phyloP scores from a whole-genome alignment of 30 jellyfish, hydroid and myxozoan genomes.

The Aurelia aurita complex sp. Pacific region DNA sequence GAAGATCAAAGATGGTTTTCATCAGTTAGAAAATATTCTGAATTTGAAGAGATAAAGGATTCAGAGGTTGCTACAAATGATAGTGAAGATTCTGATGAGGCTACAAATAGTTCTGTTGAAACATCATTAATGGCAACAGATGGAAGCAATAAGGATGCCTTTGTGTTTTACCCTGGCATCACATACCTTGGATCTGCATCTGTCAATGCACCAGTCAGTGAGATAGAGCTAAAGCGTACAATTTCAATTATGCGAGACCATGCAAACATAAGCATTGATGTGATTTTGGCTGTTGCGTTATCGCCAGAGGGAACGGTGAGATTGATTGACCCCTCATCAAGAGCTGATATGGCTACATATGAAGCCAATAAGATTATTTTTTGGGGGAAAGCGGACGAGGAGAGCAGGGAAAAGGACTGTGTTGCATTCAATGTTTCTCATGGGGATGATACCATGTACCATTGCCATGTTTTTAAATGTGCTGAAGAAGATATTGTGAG shows the following conservation, averaged over 20 bases:
- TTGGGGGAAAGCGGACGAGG: conserved; percentile 94
- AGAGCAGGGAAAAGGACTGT: conserved; percentile 74
- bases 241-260: conserved; percentile 80
- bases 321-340: conserved; percentile 73
- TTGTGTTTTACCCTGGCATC: conserved; percentile 72
- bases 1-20: conserved; percentile 34
- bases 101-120: conserved; percentile 40
- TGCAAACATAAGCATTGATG: conserved; percentile 64
- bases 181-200: conserved; percentile 92
- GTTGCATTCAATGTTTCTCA: conserved; percentile 86
- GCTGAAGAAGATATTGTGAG: conserved; percentile 89
- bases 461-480: conserved; percentile 93
- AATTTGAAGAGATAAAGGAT: conserved; percentile 57
- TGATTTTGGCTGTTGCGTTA: conserved; percentile 70
- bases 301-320: conserved; percentile 54
- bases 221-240: conserved; percentile 79
- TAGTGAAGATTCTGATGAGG: conserved; percentile 53
- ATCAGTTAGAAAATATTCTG: conserved; percentile 40
- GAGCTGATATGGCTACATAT: conserved; percentile 81
- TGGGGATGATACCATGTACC: conserved; percentile 76
- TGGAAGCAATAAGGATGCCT: conserved; percentile 64
- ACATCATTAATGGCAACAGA: conserved; percentile 17
- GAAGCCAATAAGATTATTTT: conserved; percentile 63
- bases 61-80: conserved; percentile 46
- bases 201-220: conserved; percentile 92